phyloP scores from a whole-genome alignment of 2,888 invertebrate genomes.

The Perizoma affinitatum region DNA sequence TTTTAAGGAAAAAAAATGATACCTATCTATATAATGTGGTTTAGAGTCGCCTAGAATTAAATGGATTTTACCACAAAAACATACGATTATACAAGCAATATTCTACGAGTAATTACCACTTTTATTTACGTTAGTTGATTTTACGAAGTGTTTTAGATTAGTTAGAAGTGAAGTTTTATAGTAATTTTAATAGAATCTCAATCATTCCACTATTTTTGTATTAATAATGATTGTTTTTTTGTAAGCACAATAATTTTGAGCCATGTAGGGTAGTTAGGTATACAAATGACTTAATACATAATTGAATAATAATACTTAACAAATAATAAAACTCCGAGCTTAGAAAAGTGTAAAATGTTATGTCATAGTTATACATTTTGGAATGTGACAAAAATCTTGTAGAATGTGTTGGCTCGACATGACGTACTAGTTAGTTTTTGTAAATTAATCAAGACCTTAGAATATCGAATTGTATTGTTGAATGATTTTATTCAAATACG shows the following conservation, averaged over 20 bases:
- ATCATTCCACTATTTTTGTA: constrained; percentile 59
- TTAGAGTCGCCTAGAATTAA: no score
- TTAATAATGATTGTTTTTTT: constrained; percentile 48
- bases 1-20: no score
- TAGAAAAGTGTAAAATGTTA: constrained; percentile 55
- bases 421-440: constrained; percentile 30
- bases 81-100: constrained; percentile 11
- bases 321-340: constrained; percentile 66
- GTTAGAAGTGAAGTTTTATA: constrained; percentile 35
- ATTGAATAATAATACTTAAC: constrained; percentile 41
- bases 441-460: constrained; percentile 31
- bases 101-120: constrained; percentile 23
- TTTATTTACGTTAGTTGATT: constrained; percentile 31
- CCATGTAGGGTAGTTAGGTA: constrained; percentile 52
- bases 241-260: constrained; percentile 59
- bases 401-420: constrained; percentile 59
- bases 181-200: constrained; percentile 59
- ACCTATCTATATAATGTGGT: no score
- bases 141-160: constrained; percentile 33
- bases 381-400: constrained; percentile 39
- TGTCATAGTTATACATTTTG: constrained; percentile 51
- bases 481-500: constrained; percentile 24
- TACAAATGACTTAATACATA: constrained; percentile 45
- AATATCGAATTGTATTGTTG: constrained; percentile 23
- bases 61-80: no score